These are phyloP conservation scores for Dolichallabes microphthalmus DNA, from an alignment of 2,113 vertebrate genomes.

Conservation along the genomic window DNA sequence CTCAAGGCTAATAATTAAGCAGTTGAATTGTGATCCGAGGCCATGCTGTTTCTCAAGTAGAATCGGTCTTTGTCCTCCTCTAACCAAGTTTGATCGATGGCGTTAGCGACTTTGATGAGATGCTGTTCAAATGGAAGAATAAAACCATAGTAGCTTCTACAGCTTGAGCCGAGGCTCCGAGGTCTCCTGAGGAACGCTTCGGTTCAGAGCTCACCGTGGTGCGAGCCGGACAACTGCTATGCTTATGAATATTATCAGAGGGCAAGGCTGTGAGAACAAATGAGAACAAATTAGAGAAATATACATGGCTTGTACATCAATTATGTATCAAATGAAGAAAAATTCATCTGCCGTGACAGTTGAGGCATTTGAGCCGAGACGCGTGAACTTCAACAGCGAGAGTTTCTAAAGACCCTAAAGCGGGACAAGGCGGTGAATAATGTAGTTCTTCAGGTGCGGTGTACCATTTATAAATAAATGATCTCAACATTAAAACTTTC, in stretches of 20 bases:
- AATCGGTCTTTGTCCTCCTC: constrained; percentile 68
- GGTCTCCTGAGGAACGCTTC: constrained; percentile 30
- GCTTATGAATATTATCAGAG: constrained; percentile 5
- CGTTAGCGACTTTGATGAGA: constrained; percentile 70
- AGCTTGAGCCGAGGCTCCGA: neutral
- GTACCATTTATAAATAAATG: constrained; percentile 22
- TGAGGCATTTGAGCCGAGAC: neutral
- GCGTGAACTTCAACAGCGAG: neutral
- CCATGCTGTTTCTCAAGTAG: constrained; percentile 63
- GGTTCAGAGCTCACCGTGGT: neutral
- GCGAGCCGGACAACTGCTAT: neutral
- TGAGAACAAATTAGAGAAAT: neutral
- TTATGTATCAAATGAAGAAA: constrained; percentile 6
- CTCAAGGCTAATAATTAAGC: constrained; percentile 75
- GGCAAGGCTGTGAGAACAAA: neutral
- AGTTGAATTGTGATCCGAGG: constrained; percentile 71
- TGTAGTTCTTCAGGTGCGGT: constrained; percentile 29
- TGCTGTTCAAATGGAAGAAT: constrained; percentile 56
- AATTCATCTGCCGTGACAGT: neutral
- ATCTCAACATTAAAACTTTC: constrained; percentile 16
- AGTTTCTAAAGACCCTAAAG: constrained; percentile 39
- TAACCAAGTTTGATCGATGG: constrained; percentile 64
- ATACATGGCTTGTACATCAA: neutral
- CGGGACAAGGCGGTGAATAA: constrained; percentile 32
- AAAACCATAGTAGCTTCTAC: constrained; percentile 39